Evolutionary conservation across 2,888 invertebrate species (phyloP).

Genomic region (Axea sp.): DNA sequence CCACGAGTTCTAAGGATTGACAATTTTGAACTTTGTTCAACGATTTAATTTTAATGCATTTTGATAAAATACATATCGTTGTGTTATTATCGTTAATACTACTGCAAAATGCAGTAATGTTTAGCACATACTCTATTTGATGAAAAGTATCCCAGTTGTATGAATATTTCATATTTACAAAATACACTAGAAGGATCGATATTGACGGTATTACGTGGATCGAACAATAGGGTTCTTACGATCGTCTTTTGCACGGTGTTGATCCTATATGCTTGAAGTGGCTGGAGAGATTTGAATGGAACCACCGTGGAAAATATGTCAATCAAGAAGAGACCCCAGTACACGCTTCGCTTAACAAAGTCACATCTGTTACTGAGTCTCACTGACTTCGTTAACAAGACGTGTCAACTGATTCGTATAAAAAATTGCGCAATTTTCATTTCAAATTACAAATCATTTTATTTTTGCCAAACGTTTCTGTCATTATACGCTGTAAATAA

Average conservation of each 20-base stretch:
- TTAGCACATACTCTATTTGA: no score
- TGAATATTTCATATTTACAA: constrained; percentile 51
- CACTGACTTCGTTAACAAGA: constrained; percentile 61
- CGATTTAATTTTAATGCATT: no score
- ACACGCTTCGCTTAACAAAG: constrained; percentile 70
- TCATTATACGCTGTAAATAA: no score
- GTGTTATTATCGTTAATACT: no score
- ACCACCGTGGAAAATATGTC: constrained; percentile 76
- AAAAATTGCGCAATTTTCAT: constrained; percentile 37
- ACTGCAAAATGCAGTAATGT: no score
- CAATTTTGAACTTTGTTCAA: constrained; percentile 9
- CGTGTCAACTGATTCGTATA: constrained; percentile 47
- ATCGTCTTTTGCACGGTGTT: constrained; percentile 56
- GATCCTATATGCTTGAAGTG: constrained; percentile 55
- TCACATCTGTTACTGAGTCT: constrained; percentile 71
- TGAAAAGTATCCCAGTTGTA: no score
- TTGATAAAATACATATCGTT: no score
- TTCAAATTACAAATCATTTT: not conserved
- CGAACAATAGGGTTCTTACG: constrained; percentile 56
- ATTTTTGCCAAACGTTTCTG: no score
- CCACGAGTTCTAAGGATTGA: no score
- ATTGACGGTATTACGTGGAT: constrained; percentile 38
- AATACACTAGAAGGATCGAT: constrained; percentile 41
- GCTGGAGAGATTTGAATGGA: constrained; percentile 63
- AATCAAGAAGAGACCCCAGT: constrained; percentile 72